Conservation (phyloP, 2,888 invertebrate species). For the Conchocele bisecta region DNA sequence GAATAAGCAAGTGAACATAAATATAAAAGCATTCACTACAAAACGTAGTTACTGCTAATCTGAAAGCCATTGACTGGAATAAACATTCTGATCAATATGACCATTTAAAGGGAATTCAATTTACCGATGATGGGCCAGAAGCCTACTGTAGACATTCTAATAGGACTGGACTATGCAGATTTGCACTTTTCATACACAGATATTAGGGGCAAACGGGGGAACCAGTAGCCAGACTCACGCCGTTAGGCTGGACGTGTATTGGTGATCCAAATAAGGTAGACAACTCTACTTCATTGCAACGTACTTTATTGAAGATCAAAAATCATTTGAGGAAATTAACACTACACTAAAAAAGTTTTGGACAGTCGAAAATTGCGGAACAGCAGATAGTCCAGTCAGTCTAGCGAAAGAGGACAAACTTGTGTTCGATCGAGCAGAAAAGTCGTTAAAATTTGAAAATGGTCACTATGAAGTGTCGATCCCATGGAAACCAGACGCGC, state of each 20-base stretch:
- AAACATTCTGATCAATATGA: no score
- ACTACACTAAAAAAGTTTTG: slow-evolving; percentile 29
- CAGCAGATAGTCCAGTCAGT: neutral
- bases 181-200: slow-evolving; percentile 35
- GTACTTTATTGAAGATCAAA: slow-evolving; percentile 1
- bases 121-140: no score
- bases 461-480: slow-evolving; percentile 38
- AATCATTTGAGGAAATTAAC: slow-evolving; percentile 4
- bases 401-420: neutral
- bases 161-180: slow-evolving; percentile 44
- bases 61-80: no score
- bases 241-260: slow-evolving; percentile 55
- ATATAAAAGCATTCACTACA: no score
- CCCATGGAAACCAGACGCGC: slow-evolving; percentile 39
- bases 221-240: slow-evolving; percentile 36
- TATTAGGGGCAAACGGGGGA: slow-evolving; percentile 36
- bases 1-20: no score
- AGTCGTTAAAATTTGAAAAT: slow-evolving; percentile 6
- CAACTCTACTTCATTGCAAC: neutral
- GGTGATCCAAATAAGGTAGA: slow-evolving; percentile 11
- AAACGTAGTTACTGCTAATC: no score
- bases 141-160: no score
- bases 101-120: no score
- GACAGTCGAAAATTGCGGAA: slow-evolving; percentile 29
- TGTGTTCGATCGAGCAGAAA: slow-evolving; percentile 3